Conservation (phyloP, 2,797 vertebrate genomes). For the Anisognathus igniventris region DNA sequence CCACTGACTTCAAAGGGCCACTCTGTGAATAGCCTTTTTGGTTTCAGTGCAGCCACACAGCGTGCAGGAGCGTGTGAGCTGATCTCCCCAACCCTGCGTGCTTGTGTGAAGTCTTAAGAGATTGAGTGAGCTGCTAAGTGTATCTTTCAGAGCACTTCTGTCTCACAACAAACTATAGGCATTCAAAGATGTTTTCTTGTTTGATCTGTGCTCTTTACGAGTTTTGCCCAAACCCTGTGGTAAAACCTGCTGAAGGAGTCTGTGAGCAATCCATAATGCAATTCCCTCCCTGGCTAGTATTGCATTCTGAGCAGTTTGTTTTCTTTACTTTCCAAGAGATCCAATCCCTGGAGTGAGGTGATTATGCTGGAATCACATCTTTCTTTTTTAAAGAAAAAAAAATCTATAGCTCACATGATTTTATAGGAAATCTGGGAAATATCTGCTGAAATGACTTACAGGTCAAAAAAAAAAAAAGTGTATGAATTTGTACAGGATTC, state of each 20-base stretch:
- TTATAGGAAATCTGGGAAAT: constrained; percentile 22
- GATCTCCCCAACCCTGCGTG: neutral
- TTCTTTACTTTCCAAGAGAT: constrained; percentile 5
- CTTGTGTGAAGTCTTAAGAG: neutral
- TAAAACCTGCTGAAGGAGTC: constrained; percentile 13
- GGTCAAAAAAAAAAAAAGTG: neutral
- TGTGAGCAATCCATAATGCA: neutral
- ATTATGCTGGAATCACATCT: neutral
- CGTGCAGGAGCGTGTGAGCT: neutral
- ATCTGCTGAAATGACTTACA: neutral
- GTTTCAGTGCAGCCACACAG: neutral
- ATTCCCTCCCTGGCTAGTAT: neutral
- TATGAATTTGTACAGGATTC: neutral
- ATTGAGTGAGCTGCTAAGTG: neutral
- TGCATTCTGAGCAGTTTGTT: neutral
- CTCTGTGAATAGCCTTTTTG: neutral
- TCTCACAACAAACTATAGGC: neutral
- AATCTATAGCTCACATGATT: neutral
- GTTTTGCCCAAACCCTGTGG: neutral
- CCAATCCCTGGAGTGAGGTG: neutral
- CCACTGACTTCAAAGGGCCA: constrained; percentile 27
- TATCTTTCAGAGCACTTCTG: constrained; percentile 7
- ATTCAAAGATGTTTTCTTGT: neutral
- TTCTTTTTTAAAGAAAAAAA: neutral
- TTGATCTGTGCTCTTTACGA: neutral